Conservation (phyloP, 1,140 invertebrate genomes). For the Orussus abietinus region DNA sequence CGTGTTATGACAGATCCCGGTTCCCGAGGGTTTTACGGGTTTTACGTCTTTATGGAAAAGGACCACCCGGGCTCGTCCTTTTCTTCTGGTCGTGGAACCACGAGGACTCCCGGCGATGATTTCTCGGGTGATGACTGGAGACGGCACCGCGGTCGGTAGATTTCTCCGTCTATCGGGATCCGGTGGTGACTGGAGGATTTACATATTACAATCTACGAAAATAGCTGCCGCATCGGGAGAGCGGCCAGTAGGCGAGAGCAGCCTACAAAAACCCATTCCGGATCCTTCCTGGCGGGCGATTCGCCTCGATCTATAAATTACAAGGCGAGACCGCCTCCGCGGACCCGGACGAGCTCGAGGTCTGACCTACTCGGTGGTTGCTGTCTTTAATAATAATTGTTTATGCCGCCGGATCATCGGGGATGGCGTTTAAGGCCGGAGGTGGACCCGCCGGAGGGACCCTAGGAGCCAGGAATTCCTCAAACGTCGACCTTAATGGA, state of each 20-base stretch:
- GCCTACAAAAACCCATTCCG: constrained; percentile 19
- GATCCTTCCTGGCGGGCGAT: constrained; percentile 25
- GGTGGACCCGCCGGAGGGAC: neutral
- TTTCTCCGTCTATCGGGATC: constrained; percentile 26
- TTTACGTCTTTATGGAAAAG: too few species aligned
- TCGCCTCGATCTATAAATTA: constrained; percentile 49
- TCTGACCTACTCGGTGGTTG: constrained; percentile 26
- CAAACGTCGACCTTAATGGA: too few species aligned
- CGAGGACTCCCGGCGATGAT: too few species aligned
- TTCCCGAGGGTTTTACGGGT: too few species aligned
- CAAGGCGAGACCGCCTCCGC: constrained; percentile 35
- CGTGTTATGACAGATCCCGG: too few species aligned
- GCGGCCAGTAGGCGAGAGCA: constrained; percentile 5
- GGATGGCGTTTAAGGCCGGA: constrained; percentile 45
- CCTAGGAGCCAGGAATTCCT: neutral
- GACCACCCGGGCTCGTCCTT: too few species aligned
- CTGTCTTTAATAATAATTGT: constrained; percentile 47
- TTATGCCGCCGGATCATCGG: constrained; percentile 39
- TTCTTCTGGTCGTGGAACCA: too few species aligned
- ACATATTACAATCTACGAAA: constrained; percentile 35
- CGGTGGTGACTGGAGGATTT: constrained; percentile 27
- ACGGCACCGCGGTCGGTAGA: too few species aligned
- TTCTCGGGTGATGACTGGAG: too few species aligned
- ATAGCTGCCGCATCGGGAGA: constrained; percentile 24
- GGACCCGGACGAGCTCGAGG: constrained; percentile 18